Evolutionary conservation across 2,113 vertebrate genomes (phyloP).

Genomic region (Forbesichthys agassizii): DNA sequence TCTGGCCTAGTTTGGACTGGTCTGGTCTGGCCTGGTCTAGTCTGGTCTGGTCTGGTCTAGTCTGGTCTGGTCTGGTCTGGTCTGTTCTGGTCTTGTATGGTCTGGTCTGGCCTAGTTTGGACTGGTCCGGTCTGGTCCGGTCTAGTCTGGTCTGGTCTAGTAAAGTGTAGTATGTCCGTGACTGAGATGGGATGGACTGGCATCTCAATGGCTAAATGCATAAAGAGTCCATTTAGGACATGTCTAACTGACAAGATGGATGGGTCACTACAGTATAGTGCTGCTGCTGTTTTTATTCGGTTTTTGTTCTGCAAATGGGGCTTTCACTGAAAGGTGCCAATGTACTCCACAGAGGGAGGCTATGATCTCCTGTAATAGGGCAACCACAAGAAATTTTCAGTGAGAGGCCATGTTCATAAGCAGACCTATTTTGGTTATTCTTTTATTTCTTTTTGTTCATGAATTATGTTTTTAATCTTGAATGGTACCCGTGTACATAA

Average conservation of each 20-base stretch:
- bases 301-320: constrained; percentile 5
- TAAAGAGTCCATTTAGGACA: not conserved
- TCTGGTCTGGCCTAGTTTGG: too few relatives aligned
- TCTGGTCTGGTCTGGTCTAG: too few relatives aligned
- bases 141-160: not conserved
- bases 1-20: constrained; percentile 1
- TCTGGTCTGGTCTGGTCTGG: not conserved
- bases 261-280: constrained; percentile 48
- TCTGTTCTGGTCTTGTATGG: not conserved
- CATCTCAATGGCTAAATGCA: not conserved
- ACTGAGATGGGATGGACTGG: not conserved
- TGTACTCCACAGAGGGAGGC: constrained; percentile 7
- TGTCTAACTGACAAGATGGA: not conserved
- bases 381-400: not conserved
- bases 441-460: constrained; percentile 10
- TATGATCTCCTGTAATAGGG: not conserved
- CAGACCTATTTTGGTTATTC: not conserved
- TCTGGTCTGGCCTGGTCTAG: not conserved
- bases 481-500: too few relatives aligned
- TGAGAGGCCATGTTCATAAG: not conserved
- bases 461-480: constrained; percentile 2
- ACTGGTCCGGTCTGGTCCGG: too few relatives aligned
- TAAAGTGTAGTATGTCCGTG: not conserved
- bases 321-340: not conserved
- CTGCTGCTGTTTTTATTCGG: not conserved